Evolutionary conservation across 2,113 vertebrate species (phyloP).

Genomic region (Phylloscopus trochilus): DNA sequence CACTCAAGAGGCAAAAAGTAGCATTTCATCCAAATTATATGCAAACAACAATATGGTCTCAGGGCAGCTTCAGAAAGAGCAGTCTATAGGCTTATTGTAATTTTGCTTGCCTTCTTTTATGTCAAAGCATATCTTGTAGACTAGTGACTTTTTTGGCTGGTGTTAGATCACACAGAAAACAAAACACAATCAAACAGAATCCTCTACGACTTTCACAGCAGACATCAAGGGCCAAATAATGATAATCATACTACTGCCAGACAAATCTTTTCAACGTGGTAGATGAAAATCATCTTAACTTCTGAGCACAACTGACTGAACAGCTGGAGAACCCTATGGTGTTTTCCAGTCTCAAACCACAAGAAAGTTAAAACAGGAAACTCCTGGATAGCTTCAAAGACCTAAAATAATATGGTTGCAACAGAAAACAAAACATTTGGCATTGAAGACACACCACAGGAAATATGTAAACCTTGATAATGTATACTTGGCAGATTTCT

Average conservation of each 20-base stretch:
- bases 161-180: neutral
- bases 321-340: neutral
- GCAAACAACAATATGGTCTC: neutral
- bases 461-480: constrained; percentile 11
- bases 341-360: neutral
- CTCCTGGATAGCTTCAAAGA: constrained; percentile 32
- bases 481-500: neutral
- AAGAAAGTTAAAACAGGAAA: constrained; percentile 24
- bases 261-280: neutral
- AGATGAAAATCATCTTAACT: neutral
- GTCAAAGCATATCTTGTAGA: neutral
- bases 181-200: neutral
- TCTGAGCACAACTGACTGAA: neutral
- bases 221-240: neutral
- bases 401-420: constrained; percentile 3
- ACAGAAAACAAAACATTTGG: constrained; percentile 27
- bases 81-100: neutral
- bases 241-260: neutral
- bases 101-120: neutral
- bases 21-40: neutral
- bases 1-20: neutral
- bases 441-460: neutral
- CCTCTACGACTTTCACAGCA: neutral
- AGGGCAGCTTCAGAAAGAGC: neutral
- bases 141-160: neutral